Percentiles rank a stretch among this genome's conserved stretches.
Evolutionary conservation across 2,113 vertebrate genomes (phyloP).

Genomic region (Ploceus nigricollis): DNA sequence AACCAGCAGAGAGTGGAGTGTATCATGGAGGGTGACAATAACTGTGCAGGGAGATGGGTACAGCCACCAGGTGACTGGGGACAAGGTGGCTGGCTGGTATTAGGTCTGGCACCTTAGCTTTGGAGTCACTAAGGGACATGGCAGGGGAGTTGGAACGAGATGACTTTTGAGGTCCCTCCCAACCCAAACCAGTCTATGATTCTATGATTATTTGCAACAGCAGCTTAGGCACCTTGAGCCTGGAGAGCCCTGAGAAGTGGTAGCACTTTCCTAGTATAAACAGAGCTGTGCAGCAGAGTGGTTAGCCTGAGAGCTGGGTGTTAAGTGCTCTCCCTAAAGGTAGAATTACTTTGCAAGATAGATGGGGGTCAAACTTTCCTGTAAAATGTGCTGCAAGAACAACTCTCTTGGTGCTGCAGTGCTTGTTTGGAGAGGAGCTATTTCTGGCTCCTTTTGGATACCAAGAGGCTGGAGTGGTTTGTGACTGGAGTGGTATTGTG

Average conservation of each 20-base stretch:
- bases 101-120: neutral
- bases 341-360: neutral
- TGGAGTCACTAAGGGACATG: neutral
- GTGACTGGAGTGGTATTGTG: neutral
- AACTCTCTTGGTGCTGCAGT: neutral
- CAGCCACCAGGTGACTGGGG: neutral
- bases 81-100: neutral
- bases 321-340: neutral
- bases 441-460: neutral
- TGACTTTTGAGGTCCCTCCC: neutral
- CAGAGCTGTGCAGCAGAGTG: neutral
- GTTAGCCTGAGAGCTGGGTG: neutral
- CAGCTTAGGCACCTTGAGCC: neutral
- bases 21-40: fast-evolving
- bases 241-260: neutral
- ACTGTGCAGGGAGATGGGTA: neutral
- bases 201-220: neutral
- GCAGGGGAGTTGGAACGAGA: neutral
- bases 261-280: neutral
- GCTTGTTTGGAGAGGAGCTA: neutral
- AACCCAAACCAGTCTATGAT: neutral
- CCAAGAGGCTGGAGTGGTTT: neutral
- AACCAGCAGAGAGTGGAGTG: neutral
- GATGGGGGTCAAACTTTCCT: neutral
- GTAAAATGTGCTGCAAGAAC: neutral